Conservation (phyloP, 2,113 vertebrate genomes). For the Apodemus speciosus region DNA sequence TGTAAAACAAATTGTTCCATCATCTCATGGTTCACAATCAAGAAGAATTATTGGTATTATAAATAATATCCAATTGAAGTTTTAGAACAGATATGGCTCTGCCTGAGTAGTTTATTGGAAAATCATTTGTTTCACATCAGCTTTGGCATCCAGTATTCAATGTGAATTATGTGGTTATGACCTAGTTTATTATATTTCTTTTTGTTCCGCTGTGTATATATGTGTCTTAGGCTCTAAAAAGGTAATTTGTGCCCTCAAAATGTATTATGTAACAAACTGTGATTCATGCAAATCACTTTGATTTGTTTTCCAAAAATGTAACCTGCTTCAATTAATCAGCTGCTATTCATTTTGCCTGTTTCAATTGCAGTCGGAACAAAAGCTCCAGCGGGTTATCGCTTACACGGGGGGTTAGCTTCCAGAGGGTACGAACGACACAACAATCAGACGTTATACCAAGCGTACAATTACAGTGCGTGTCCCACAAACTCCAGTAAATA, state of each 20-base stretch:
- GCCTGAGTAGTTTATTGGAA: slow-evolving; percentile 70
- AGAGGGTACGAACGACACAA: slow-evolving; percentile 74
- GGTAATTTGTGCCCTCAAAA: slow-evolving; percentile 76
- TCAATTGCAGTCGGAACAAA: slow-evolving; percentile 72
- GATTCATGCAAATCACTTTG: slow-evolving; percentile 73
- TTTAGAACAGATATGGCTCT: slow-evolving; percentile 70
- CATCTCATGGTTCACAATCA: slow-evolving; percentile 61
- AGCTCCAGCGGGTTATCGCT: slow-evolving; percentile 67
- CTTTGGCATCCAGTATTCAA: slow-evolving; percentile 76
- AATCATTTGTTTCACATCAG: slow-evolving; percentile 75
- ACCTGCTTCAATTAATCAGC: slow-evolving; percentile 60
- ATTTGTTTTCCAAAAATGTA: slow-evolving; percentile 79
- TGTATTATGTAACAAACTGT: slow-evolving; percentile 76
- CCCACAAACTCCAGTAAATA: slow-evolving; percentile 83
- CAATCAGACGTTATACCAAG: slow-evolving; percentile 76
- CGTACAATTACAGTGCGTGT: slow-evolving; percentile 78
- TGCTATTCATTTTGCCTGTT: slow-evolving; percentile 73
- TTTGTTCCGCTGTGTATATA: slow-evolving; percentile 71
- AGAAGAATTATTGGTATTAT: slow-evolving; percentile 78
- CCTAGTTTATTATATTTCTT: slow-evolving; percentile 63
- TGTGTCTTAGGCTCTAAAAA: slow-evolving; percentile 78
- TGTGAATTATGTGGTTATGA: slow-evolving; percentile 73
- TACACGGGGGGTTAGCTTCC: slow-evolving; percentile 69
- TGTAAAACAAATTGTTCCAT: slow-evolving; percentile 75
- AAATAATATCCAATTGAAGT: slow-evolving; percentile 72